These are phyloP conservation scores for Nephrocerus scutellatus DNA, from an alignment of 2,888 invertebrate species.

Conservation along the genomic window DNA sequence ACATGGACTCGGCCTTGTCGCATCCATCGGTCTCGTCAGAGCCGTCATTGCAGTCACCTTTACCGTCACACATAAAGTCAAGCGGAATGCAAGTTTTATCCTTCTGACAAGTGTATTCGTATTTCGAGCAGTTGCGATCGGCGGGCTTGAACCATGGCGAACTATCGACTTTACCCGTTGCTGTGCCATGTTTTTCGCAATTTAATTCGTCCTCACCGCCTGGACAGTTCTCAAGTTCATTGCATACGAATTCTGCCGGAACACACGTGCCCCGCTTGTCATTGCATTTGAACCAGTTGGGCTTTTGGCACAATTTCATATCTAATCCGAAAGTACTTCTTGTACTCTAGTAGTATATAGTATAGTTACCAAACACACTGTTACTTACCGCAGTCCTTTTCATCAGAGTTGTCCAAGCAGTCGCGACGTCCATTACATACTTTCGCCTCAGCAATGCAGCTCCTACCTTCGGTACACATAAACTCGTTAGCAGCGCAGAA, in stretches of 20 bases:
- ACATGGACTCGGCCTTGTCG: conserved; percentile 44
- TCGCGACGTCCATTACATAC: conserved; percentile 42
- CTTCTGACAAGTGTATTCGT: conserved; percentile 37
- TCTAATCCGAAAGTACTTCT: conserved; percentile 25
- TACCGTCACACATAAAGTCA: conserved; percentile 62
- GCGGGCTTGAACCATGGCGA: not conserved
- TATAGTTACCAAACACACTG: not conserved
- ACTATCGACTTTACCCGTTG: not conserved
- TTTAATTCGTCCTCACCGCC: conserved; percentile 59
- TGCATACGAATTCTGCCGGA: conserved; percentile 63
- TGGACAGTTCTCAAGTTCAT: conserved; percentile 59
- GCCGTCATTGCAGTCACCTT: conserved; percentile 64
- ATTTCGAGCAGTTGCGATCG: conserved; percentile 35
- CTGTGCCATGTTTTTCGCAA: conserved; percentile 25
- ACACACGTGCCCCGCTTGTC: conserved; percentile 57
- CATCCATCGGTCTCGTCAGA: conserved; percentile 59
- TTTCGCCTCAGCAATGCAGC: conserved; percentile 39
- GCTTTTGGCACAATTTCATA: conserved; percentile 36
- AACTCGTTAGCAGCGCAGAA: conserved; percentile 48
- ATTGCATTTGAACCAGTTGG: conserved; percentile 44
- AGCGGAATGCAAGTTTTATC: conserved; percentile 58
- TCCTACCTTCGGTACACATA: conserved; percentile 50
- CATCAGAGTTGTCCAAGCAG: conserved; percentile 42
- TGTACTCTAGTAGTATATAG: not conserved
- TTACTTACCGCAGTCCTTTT: conserved; percentile 41